phyloP scores from a whole-genome alignment of 2,888 invertebrate genomes.

The Lasioglossum morio region DNA sequence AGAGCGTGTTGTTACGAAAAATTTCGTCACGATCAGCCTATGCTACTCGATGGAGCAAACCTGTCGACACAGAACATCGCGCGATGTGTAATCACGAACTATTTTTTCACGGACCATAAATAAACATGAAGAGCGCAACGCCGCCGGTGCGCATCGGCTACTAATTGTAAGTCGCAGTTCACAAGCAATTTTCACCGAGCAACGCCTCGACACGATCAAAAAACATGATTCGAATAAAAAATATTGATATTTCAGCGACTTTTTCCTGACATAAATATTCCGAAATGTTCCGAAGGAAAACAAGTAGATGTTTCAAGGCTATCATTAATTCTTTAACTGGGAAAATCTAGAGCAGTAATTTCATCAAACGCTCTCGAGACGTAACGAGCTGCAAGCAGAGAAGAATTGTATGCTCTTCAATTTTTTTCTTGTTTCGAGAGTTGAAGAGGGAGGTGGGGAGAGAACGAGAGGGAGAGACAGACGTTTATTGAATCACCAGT shows the following conservation, averaged over 20 bases:
- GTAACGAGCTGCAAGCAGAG: neutral
- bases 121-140: slow-evolving; percentile 36
- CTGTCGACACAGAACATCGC: slow-evolving; percentile 18
- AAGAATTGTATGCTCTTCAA: slow-evolving; percentile 1
- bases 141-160: neutral
- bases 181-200: slow-evolving; percentile 26
- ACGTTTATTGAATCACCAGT: neutral
- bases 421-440: slow-evolving; percentile 4
- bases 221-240: neutral
- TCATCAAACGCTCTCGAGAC: neutral
- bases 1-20: slow-evolving; percentile 38
- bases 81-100: slow-evolving; percentile 50
- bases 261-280: neutral
- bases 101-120: slow-evolving; percentile 59
- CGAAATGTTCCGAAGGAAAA: neutral
- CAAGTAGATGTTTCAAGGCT: neutral
- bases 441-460: neutral
- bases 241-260: neutral
- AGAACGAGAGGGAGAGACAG: neutral
- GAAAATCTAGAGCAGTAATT: neutral
- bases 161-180: slow-evolving; percentile 23
- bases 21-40: slow-evolving; percentile 32
- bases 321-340: neutral
- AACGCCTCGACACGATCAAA: neutral
- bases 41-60: slow-evolving; percentile 16